Percentiles rank a stretch among this genome's conserved stretches.
These are phyloP conservation scores for Spatulosminthurus flaviceps DNA, from an alignment of 2,888 invertebrate genomes.

Conservation along the genomic window DNA sequence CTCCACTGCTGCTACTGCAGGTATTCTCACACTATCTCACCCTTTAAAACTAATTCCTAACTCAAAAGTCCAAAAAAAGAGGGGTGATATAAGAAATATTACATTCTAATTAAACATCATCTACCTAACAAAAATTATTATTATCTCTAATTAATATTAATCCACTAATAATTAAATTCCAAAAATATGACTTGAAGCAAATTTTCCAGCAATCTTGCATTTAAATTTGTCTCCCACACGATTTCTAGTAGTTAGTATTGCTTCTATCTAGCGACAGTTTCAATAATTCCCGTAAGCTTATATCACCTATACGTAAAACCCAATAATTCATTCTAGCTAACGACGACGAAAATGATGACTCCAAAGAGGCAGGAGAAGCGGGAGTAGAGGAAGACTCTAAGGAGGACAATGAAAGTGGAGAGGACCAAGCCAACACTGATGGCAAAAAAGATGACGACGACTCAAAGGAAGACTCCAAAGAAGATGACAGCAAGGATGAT, in stretches of 20 bases:
- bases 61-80: too few species aligned
- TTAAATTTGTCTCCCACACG: too few species aligned
- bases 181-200: too few species aligned
- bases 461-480: slow-evolving; percentile 64
- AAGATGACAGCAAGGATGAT: slow-evolving; percentile 46
- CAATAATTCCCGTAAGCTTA: too few species aligned
- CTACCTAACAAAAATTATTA: too few species aligned
- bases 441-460: slow-evolving; percentile 52
- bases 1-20: not conserved
- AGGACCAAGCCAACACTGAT: slow-evolving; percentile 44
- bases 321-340: not conserved
- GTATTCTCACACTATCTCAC: not conserved
- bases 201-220: too few species aligned
- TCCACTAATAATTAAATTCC: too few species aligned
- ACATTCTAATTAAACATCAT: too few species aligned
- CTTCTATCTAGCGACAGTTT: too few species aligned
- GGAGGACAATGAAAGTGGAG: slow-evolving; percentile 66
- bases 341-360: slow-evolving; percentile 34
- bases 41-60: not conserved
- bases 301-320: not conserved
- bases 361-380: slow-evolving; percentile 40
- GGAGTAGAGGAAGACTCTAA: slow-evolving; percentile 62
- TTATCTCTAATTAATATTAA: too few species aligned
- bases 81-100: too few species aligned
- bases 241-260: too few species aligned